phyloP scores from a whole-genome alignment of 1,140 invertebrate species.

The Drepana arcuata region DNA sequence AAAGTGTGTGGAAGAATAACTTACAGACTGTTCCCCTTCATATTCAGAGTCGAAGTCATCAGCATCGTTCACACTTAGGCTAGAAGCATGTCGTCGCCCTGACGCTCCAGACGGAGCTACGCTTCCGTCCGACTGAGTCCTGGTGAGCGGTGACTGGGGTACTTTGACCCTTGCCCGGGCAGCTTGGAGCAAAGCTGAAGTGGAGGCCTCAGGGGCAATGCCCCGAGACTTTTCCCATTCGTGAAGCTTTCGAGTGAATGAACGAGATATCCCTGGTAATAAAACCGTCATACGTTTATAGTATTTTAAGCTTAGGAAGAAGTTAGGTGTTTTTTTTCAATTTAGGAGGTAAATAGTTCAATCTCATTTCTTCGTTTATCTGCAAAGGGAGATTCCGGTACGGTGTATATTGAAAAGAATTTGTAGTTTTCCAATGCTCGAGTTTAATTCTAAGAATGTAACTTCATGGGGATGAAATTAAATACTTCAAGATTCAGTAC shows the following conservation, averaged over 20 bases:
- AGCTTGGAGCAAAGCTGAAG: slow-evolving; percentile 80
- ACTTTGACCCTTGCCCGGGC: slow-evolving; percentile 61
- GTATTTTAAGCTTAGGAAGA: too few species aligned
- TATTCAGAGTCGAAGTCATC: slow-evolving; percentile 73
- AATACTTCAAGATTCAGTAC: too few species aligned
- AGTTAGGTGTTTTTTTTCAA: too few species aligned
- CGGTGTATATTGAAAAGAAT: background rate
- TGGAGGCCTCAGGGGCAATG: slow-evolving; percentile 85
- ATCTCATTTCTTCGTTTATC: too few species aligned
- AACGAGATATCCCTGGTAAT: slow-evolving; percentile 80
- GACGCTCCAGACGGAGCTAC: slow-evolving; percentile 69
- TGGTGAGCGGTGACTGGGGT: slow-evolving; percentile 66
- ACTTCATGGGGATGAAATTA: too few species aligned
- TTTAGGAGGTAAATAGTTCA: too few species aligned
- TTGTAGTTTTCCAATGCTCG: slow-evolving; percentile 1
- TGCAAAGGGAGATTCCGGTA: too few species aligned
- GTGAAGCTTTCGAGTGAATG: slow-evolving; percentile 90
- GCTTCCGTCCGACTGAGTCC: slow-evolving; percentile 82
- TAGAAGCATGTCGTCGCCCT: slow-evolving; percentile 77
- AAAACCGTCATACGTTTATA: slow-evolving; percentile 1
- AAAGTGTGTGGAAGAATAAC: too few species aligned
- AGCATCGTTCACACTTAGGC: slow-evolving; percentile 80
- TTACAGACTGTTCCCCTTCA: slow-evolving; percentile 48
- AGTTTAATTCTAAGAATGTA: background rate
- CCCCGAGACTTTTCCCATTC: slow-evolving; percentile 92